Conservation (phyloP, 2,113 vertebrate genomes). For the Sceloporus undulatus region DNA sequence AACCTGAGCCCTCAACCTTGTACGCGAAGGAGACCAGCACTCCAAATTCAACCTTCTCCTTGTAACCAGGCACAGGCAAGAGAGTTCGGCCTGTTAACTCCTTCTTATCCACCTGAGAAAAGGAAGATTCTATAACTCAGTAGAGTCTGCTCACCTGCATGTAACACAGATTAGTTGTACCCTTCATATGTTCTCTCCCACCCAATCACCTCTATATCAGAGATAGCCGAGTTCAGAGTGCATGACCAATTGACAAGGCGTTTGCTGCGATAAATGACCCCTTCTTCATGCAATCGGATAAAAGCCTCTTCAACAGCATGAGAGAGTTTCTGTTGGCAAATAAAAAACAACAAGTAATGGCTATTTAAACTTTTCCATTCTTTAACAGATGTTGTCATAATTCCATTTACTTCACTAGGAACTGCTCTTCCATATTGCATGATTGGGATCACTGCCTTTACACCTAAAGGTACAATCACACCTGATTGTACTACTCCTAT, state of each 20-base stretch:
- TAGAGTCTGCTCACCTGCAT: neutral
- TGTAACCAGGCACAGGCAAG: slow-evolving; percentile 90
- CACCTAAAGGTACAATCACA: neutral
- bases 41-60: slow-evolving; percentile 92
- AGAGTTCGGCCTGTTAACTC: slow-evolving; percentile 88
- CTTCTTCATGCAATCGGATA: slow-evolving; percentile 85
- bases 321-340: slow-evolving; percentile 79
- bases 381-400: neutral
- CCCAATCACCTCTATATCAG: slow-evolving; percentile 87
- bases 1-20: slow-evolving; percentile 87
- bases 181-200: neutral
- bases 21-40: slow-evolving; percentile 91
- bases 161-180: neutral
- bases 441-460: neutral
- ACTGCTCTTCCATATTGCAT: neutral
- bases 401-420: neutral
- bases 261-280: slow-evolving; percentile 88
- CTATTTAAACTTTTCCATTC: neutral
- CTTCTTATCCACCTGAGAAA: slow-evolving; percentile 89
- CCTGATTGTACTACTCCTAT: no score
- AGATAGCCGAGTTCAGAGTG: slow-evolving; percentile 89
- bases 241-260: slow-evolving; percentile 93
- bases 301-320: slow-evolving; percentile 88
- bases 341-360: neutral
- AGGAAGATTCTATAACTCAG: neutral